phyloP scores from a whole-genome alignment of 53 echinoderm and acorn worm genomes.

The Henricia sp. region DNA sequence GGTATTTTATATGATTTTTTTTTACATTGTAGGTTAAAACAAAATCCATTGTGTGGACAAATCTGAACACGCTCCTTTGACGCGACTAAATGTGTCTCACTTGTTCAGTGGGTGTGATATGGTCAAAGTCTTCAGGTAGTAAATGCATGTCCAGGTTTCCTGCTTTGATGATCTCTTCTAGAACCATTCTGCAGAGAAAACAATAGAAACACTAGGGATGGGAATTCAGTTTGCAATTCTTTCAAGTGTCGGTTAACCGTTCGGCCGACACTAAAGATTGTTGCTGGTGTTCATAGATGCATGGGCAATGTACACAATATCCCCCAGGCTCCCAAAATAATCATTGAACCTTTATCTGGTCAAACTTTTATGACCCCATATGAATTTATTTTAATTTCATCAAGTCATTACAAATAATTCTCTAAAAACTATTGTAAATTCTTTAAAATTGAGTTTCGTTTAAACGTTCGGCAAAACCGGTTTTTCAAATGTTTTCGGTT shows the following conservation, averaged over 20 bases:
- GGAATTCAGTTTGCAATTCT: background rate
- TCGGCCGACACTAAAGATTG: too few species aligned
- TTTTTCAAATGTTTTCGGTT: background rate
- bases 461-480: too few species aligned
- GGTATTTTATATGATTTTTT: background rate
- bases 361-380: too few species aligned
- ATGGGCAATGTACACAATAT: too few species aligned
- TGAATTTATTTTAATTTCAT: too few species aligned
- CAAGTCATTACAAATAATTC: too few species aligned
- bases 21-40: background rate
- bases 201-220: background rate
- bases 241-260: too few species aligned
- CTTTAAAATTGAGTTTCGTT: too few species aligned
- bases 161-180: conserved; percentile 83
- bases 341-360: too few species aligned
- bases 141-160: conserved; percentile 52
- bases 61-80: background rate
- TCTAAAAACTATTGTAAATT: too few species aligned
- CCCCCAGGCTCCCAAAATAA: too few species aligned
- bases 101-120: conserved; percentile 64
- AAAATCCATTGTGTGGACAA: background rate
- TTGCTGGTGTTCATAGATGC: too few species aligned
- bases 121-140: conserved; percentile 54
- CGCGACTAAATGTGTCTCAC: conserved; percentile 18
- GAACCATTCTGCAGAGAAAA: conserved; percentile 58